A percentile compares a stretch with the other conserved stretches of the same genome.
Evolutionary conservation across 2,888 invertebrate species (phyloP).

Genomic region (Polydrusus pterygomalis): DNA sequence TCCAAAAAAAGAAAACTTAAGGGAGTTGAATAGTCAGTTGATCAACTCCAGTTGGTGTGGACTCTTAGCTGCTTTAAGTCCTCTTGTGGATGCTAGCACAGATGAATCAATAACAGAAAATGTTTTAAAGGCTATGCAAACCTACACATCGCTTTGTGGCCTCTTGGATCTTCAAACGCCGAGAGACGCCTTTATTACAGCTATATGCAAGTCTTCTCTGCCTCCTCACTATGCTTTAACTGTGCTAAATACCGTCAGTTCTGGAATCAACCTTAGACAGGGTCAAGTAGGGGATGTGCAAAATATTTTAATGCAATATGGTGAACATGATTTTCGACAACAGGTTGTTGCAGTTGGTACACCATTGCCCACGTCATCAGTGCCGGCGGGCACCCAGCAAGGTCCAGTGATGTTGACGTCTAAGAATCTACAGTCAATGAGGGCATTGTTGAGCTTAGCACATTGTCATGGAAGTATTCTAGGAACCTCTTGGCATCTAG

Average conservation of each 20-base stretch:
- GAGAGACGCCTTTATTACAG: constrained; percentile 94
- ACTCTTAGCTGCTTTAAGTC: constrained; percentile 91
- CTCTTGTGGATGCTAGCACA: constrained; percentile 95
- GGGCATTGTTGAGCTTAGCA: constrained; percentile 90
- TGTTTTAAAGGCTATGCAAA: constrained; percentile 93
- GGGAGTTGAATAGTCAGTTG: constrained; percentile 80
- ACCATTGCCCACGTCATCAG: constrained; percentile 89
- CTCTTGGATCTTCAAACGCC: constrained; percentile 85
- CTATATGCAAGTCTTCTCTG: constrained; percentile 96
- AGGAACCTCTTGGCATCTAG: constrained; percentile 96
- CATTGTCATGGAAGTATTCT: constrained; percentile 94
- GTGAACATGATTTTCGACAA: constrained; percentile 88
- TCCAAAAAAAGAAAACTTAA: constrained; percentile 68
- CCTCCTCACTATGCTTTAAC: constrained; percentile 96
- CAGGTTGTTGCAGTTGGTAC: constrained; percentile 99
- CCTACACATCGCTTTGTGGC: constrained; percentile 92
- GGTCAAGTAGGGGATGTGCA: constrained; percentile 57
- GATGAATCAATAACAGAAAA: constrained; percentile 95
- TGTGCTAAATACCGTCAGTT: constrained; percentile 81
- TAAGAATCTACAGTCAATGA: constrained; percentile 97
- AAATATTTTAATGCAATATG: constrained; percentile 71
- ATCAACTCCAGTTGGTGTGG: constrained; percentile 98
- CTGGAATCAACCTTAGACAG: constrained; percentile 71
- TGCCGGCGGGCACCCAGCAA: constrained; percentile 87
- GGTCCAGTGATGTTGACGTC: constrained; percentile 97